Evolutionary conservation across 2,797 vertebrate genomes (phyloP).

Genomic region (Manis crassicaudata): DNA sequence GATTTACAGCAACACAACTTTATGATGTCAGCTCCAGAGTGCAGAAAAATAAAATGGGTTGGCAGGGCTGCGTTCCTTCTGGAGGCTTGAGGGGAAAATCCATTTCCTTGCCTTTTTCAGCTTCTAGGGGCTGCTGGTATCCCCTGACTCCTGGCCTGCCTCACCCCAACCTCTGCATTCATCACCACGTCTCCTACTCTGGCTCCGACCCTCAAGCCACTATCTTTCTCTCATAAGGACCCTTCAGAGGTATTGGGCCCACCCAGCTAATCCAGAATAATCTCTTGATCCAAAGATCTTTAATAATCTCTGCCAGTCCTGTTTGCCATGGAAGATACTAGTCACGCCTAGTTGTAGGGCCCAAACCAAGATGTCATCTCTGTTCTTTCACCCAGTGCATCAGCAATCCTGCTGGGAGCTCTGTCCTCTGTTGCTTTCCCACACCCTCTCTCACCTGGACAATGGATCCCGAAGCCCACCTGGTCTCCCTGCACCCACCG

Average conservation of each 20-base stretch:
- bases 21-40: not conserved
- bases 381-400: not conserved
- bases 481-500: not conserved
- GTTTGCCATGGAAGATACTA: not conserved
- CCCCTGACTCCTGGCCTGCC: not conserved
- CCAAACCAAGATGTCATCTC: not conserved
- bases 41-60: not conserved
- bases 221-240: not conserved
- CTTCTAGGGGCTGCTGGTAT: not conserved
- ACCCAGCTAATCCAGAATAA: not conserved
- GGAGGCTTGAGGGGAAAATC: not conserved
- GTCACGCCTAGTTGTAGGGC: not conserved
- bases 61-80: not conserved
- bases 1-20: not conserved
- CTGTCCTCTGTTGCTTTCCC: too few species aligned
- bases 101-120: not conserved
- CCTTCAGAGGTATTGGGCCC: not conserved
- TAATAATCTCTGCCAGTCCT: not conserved
- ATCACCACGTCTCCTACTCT: not conserved
- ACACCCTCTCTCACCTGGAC: not conserved
- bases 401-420: not conserved
- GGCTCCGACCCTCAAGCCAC: not conserved
- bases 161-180: not conserved
- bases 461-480: rapidly evolving
- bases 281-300: not conserved